These are phyloP conservation scores for Saccostrea glomerata DNA, from an alignment of 1,140 invertebrate species.

Conservation along the genomic window DNA sequence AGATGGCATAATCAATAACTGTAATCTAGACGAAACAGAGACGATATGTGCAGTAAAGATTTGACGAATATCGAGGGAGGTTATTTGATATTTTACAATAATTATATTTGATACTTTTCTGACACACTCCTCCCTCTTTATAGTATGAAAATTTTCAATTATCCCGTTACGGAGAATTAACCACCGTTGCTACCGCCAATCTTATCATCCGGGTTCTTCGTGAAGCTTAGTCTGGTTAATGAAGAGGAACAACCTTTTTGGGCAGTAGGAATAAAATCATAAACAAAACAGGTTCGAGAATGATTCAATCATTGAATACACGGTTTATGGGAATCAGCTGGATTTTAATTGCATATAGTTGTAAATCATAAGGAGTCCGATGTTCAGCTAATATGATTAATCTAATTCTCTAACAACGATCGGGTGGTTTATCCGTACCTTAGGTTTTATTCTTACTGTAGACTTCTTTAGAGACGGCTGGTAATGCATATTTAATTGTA, in stretches of 20 bases:
- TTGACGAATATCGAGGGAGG: background rate
- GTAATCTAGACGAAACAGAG: background rate
- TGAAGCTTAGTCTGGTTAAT: background rate
- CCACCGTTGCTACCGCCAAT: background rate
- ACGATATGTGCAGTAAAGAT: background rate
- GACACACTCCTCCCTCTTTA: background rate
- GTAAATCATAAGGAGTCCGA: background rate
- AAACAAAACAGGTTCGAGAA: background rate
- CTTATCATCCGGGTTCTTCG: background rate
- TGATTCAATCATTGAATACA: background rate
- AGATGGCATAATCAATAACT: background rate
- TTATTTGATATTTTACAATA: background rate
- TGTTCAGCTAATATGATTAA: slow-evolving; percentile 14
- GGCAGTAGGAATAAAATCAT: background rate
- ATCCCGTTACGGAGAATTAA: background rate
- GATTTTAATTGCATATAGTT: slow-evolving; percentile 18
- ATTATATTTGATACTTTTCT: background rate
- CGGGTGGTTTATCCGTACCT: background rate
- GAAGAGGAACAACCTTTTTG: background rate
- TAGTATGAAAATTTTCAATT: background rate
- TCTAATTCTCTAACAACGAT: background rate
- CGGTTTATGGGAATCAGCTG: background rate
- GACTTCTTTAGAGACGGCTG: background rate
- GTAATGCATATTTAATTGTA: slow-evolving; percentile 9
- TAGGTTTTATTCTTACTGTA: background rate